Base-by-base conservation (phyloP, 1,140 invertebrate genomes). In the Scaptomyza montana region DNA sequence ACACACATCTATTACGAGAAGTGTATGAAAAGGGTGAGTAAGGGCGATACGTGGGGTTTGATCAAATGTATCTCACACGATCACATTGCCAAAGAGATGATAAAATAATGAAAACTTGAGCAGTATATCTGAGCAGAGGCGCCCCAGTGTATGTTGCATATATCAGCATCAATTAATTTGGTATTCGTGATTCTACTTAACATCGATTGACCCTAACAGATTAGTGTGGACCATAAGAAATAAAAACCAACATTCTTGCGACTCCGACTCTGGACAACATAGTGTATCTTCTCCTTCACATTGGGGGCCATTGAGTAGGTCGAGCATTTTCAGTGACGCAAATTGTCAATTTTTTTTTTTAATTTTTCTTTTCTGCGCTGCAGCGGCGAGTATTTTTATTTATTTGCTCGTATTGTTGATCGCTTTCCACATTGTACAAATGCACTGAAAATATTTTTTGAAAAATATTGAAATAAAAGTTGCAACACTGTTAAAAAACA, bases 171-270 rank as follows among this genome's bases (percentile, higher is more conserved):
- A 90, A 90, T 90, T 90, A 90, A 90, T 89, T 91, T 91, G 90
- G 90, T 90, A 91, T 91, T 91, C 90, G 90, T 91, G 90, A 91
- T 91, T 91, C 90, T 91, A 91, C 87, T 91, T 91, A 91, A 91
- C 90, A 91, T 91, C 90, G 90, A 91, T 91, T 91, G 90, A 91
- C 90, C 90, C 77, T 72, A 74, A 91, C 90, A 91, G 90, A 91
- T 91, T 91, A 91, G 90, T 91, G 78, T 91, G 78, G 68, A 62
- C 53, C 69, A 64, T 65, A 81, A 70, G 82, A 82, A 76, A 76
- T 47, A 45, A 45, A 36, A 36, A 53, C 39, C 54, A 59, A 63
- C 64, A 73, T 73, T 60, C 64, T 61, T 73, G 25, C 0, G 19
- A 46, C 13, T 43, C 12, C 39, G 5, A 6, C 39, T 43, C 39